These are phyloP conservation scores for Scaptomyza parva DNA, from an alignment of 2,888 invertebrate species.

Conservation along the genomic window DNA sequence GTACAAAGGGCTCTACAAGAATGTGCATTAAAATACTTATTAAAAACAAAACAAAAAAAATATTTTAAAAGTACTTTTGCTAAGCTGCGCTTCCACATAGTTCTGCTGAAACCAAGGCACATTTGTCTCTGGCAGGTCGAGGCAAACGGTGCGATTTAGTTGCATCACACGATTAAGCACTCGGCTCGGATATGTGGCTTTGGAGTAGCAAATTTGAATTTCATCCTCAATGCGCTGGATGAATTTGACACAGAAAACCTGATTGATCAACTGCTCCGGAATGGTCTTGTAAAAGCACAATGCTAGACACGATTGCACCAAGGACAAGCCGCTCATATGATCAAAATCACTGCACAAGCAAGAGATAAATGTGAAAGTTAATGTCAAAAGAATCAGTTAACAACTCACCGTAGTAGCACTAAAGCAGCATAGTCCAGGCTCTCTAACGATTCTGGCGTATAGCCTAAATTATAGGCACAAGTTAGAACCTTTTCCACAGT, in stretches of 20 bases:
- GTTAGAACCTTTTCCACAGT: constrained; percentile 86
- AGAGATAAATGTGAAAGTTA: neutral
- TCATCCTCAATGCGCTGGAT: constrained; percentile 87
- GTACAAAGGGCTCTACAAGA: constrained; percentile 57
- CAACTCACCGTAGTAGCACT: constrained; percentile 84
- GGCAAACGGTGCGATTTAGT: constrained; percentile 87
- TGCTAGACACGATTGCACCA: constrained; percentile 86
- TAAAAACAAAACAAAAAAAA: neutral
- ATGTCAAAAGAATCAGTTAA: neutral
- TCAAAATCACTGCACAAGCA: constrained; percentile 86
- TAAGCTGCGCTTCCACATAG: constrained; percentile 86
- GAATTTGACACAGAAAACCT: constrained; percentile 87
- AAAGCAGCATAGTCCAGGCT: constrained; percentile 84
- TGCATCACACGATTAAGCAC: constrained; percentile 87
- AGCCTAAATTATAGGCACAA: constrained; percentile 86
- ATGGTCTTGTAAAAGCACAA: constrained; percentile 86
- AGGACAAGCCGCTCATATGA: constrained; percentile 85
- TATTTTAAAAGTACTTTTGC: constrained; percentile 82
- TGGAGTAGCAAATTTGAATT: constrained; percentile 86
- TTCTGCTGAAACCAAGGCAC: constrained; percentile 89
- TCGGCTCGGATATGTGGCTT: constrained; percentile 86
- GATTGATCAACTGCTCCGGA: constrained; percentile 85
- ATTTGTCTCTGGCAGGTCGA: constrained; percentile 88
- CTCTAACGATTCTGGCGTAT: constrained; percentile 84
- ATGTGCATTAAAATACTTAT: neutral